phyloP scores from a whole-genome alignment of 2,888 invertebrate species.

The Girardia tigrina region DNA sequence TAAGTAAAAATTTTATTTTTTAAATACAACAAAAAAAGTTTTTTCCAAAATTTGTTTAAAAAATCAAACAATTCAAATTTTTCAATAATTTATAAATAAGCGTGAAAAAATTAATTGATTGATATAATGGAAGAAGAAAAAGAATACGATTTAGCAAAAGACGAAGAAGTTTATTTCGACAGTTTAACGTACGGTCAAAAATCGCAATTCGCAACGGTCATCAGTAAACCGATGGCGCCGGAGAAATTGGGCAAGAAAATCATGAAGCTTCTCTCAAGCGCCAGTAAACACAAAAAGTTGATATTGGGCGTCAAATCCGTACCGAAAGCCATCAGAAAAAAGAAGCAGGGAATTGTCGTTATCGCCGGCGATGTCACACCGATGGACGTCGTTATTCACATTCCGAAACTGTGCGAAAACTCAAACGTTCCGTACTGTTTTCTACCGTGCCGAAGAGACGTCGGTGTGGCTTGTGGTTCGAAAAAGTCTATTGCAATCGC shows the following conservation, averaged over 20 bases:
- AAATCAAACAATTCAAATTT: too few relatives aligned
- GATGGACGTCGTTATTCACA: constrained; percentile 86
- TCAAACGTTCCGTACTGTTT: constrained; percentile 78
- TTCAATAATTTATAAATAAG: not conserved
- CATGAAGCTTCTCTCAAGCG: constrained; percentile 78
- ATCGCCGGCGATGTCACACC: constrained; percentile 91
- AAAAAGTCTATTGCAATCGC: constrained; percentile 55
- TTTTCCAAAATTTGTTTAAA: too few relatives aligned
- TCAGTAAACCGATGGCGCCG: constrained; percentile 76
- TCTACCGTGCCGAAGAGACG: constrained; percentile 69
- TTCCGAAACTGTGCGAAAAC: constrained; percentile 87
- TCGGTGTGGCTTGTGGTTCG: constrained; percentile 77
- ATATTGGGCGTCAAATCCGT: constrained; percentile 77
- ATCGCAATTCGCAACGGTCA: constrained; percentile 60
- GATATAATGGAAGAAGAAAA: constrained; percentile 14
- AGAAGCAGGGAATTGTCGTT: constrained; percentile 61
- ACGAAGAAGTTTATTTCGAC: not conserved
- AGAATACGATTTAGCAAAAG: constrained; percentile 20
- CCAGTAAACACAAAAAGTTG: constrained; percentile 55
- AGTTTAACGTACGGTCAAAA: constrained; percentile 62
- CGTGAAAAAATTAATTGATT: not conserved
- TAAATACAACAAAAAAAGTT: too few relatives aligned
- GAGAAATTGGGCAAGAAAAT: constrained; percentile 75
- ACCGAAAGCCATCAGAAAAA: constrained; percentile 71
- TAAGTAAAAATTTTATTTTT: too few relatives aligned